Percentiles rank a stretch among this genome's conserved stretches.
Conservation (phyloP, 1,140 invertebrate species). For the Dendroctonus ponderosae region DNA sequence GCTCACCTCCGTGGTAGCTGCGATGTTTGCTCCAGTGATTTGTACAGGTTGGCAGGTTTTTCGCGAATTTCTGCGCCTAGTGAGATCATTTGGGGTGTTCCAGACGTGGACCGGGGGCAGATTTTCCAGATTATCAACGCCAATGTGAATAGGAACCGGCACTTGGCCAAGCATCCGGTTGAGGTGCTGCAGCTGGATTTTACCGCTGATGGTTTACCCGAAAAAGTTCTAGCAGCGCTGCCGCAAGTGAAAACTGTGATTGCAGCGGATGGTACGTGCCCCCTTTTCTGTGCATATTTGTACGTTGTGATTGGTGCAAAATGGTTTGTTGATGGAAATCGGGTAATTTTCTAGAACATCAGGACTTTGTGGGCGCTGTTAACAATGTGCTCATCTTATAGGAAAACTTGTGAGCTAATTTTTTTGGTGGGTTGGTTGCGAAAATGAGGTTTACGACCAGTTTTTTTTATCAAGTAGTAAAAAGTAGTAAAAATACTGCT, state of each 20-base stretch:
- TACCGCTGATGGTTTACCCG: constrained; percentile 52
- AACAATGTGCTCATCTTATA: no score
- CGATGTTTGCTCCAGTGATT: constrained; percentile 68
- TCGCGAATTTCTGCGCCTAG: constrained; percentile 5
- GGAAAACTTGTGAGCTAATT: no score
- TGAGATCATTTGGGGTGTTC: constrained; percentile 42
- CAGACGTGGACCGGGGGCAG: constrained; percentile 73
- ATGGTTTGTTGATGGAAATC: no score
- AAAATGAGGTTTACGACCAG: no score
- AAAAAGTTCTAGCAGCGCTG: constrained; percentile 55
- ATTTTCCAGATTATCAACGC: constrained; percentile 71
- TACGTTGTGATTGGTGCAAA: no score
- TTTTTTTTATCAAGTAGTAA: no score
- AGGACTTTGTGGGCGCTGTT: no score
- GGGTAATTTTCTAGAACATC: no score
- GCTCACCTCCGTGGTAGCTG: constrained; percentile 72
- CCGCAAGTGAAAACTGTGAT: constrained; percentile 62
- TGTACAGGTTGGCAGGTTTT: constrained; percentile 68
- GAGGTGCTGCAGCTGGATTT: constrained; percentile 68
- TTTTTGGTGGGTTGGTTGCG: no score
- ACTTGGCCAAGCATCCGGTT: constrained; percentile 55
- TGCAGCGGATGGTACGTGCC: constrained; percentile 72
- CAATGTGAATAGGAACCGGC: constrained; percentile 67
- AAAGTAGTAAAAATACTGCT: no score
- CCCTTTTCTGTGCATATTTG: no score